phyloP scores from a whole-genome alignment of 2,113 vertebrate species.

The Dasyornis broadbenti region DNA sequence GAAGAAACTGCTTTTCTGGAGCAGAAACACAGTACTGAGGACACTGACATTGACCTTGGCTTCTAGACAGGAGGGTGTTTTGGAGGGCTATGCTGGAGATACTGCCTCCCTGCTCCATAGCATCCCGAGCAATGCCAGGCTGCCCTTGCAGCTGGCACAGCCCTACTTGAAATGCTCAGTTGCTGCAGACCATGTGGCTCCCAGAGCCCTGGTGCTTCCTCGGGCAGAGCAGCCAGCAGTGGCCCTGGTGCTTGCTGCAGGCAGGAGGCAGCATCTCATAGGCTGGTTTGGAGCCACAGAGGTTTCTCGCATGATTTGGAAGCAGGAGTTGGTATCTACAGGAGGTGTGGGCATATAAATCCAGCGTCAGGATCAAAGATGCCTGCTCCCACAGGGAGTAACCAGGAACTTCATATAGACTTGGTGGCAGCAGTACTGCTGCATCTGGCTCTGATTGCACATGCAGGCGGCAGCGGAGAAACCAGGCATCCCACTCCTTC shows the following conservation, averaged over 20 bases:
- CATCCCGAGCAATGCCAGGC: rapidly evolving
- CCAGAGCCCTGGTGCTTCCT: rapidly evolving
- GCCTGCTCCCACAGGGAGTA: background rate
- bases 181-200: background rate
- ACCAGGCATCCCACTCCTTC: background rate
- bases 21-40: background rate
- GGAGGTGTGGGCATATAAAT: background rate
- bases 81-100: background rate
- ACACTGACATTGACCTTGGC: background rate
- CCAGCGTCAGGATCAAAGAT: background rate
- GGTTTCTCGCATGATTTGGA: background rate
- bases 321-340: background rate
- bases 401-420: rapidly evolving
- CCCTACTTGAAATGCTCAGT: background rate
- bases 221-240: background rate
- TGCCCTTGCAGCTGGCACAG: background rate
- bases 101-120: rapidly evolving
- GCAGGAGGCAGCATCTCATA: rapidly evolving
- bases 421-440: background rate
- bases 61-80: background rate
- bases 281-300: rapidly evolving
- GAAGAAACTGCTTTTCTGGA: background rate
- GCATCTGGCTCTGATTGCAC: background rate
- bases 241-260: background rate
- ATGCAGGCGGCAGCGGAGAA: background rate